Evolutionary conservation across 2,113 vertebrate genomes (phyloP).

Genomic region (Rattus norvegicus): DNA sequence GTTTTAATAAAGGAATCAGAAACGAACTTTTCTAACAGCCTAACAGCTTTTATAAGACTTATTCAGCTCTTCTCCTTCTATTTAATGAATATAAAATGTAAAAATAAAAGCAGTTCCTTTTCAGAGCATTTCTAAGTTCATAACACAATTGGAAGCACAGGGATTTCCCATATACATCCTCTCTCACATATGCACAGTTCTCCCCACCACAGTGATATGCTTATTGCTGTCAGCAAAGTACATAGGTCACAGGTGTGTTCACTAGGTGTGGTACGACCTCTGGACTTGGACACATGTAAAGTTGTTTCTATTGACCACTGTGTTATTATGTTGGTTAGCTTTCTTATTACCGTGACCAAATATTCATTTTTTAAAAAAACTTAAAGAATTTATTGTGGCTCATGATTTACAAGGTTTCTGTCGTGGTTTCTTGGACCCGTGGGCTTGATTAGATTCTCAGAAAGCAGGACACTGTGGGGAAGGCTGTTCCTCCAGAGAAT

Average conservation of each 20-base stretch:
- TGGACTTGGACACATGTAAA: background rate
- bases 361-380: background rate
- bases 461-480: background rate
- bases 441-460: background rate
- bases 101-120: background rate
- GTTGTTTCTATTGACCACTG: background rate
- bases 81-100: background rate
- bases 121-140: background rate
- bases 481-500: background rate
- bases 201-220: background rate
- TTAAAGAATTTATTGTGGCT: background rate
- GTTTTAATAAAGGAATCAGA: background rate
- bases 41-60: background rate
- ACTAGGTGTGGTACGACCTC: background rate
- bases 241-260: background rate
- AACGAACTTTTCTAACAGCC: background rate
- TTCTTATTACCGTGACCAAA: background rate
- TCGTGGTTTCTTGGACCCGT: background rate
- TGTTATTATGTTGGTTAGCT: background rate
- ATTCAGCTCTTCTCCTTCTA: background rate
- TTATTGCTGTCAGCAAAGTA: background rate
- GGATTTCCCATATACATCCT: background rate
- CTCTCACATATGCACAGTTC: background rate
- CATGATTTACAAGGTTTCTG: background rate
- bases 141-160: background rate